Conservation (phyloP, 1,140 invertebrate genomes). For the Hesperophylax magnus region DNA sequence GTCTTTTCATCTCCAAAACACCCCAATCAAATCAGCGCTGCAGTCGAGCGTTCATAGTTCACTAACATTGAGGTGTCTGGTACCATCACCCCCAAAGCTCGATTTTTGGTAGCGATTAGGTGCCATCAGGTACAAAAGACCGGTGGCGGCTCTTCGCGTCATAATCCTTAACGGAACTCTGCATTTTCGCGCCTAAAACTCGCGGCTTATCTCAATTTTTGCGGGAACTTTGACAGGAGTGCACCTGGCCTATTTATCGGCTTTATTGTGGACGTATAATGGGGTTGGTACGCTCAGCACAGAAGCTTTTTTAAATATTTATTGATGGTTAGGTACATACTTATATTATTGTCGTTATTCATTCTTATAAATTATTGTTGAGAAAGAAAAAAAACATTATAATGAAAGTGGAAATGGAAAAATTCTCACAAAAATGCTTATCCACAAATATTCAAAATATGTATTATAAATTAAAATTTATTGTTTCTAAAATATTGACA, state of each 20-base stretch:
- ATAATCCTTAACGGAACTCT: constrained; percentile 12
- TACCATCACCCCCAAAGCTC: too few species aligned
- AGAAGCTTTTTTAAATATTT: too few species aligned
- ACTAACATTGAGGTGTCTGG: not conserved
- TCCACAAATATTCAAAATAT: too few species aligned
- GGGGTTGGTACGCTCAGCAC: not conserved
- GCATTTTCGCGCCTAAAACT: constrained; percentile 7
- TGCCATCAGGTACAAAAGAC: constrained; percentile 2
- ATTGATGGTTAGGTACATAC: too few species aligned
- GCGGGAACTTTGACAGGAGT: not conserved
- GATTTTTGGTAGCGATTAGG: not conserved
- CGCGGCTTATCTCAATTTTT: not conserved
- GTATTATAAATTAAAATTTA: too few species aligned
- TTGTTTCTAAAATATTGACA: too few species aligned
- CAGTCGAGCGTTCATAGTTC: not conserved
- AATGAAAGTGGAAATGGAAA: too few species aligned
- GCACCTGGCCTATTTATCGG: constrained; percentile 14
- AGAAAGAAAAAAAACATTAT: too few species aligned
- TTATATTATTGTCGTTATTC: too few species aligned
- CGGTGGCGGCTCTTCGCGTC: not conserved
- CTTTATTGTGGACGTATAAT: not conserved
- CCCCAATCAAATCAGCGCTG: not conserved
- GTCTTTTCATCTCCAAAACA: not conserved
- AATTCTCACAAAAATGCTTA: too few species aligned
- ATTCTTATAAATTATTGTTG: too few species aligned